Evolutionary conservation across 1,140 invertebrate genomes (phyloP), one percentile per base, ranked within the genome.

Genomic region (Drosophila kohkoa): DNA sequence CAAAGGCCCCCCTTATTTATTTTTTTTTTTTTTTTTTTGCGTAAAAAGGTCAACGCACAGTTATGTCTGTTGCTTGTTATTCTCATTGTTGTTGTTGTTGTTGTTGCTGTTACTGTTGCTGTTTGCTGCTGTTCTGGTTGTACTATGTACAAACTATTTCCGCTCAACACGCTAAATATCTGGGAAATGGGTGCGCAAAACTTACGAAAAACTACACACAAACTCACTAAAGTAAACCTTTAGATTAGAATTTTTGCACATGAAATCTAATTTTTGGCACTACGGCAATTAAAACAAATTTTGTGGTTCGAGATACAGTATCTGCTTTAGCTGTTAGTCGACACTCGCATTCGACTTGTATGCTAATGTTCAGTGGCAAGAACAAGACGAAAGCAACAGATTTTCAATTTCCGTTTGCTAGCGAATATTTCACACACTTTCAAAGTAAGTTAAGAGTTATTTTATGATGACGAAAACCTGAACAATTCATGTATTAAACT

Each of bases 1-100:
- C 85, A 89, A 89, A 71, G 79, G 48, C 77, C 85, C 85, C 69
- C 20, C 20, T 0, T 20, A 16, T 10, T 54, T 30, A 1, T 13
- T 13, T 52, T 54, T 3, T 55, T 38, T 5, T 57, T 57, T 38
- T 25, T 10, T 11, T 20, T 52, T 52, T 48, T 65, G 48, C 74
- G 45, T 69, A 70, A 83, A 89, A 89, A 89, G 85, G 85, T 89
- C 86, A 89, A 89, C 85, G 85, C 85, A 89, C 85, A 89, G 85
- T 89, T 89, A 89, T 85, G 70, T 81, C 79, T 75, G 67, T 75
- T 80, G 80, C 74, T 87, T 71, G 80, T 88, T 80, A 64, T 74
- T 82, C 68, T 86, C 77, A 70, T 79, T 75, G 67, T 78, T 79
- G 7, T 87, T 73, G 80, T 79, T 73, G 79, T 74, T 87, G 70